Evolutionary conservation across 2,797 vertebrate genomes (phyloP), one percentile per base, ranked within the genome.

Genomic region (Tamandua tetradactyla): DNA sequence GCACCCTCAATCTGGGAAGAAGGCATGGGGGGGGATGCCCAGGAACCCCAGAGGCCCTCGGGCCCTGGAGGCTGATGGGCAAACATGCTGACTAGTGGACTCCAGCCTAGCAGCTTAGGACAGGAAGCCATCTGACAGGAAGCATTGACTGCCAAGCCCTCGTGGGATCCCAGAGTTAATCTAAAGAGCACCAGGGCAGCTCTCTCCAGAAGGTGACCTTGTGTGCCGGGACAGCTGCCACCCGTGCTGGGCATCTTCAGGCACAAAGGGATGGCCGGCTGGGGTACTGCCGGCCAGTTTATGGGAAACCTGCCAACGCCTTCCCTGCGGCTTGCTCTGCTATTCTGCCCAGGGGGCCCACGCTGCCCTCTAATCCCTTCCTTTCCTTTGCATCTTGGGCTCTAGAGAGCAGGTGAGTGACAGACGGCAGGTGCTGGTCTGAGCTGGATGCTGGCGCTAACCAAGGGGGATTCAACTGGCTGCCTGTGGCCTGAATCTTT

Each of bases 121-220:
- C 93, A 95, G 97, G 94, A 96, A 97, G 90, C 96, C 97, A 97
- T 97, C 95, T 97, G 97, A 97, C 93, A 72, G 94, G 92, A 94
- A 94, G 89, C 35, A 35, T 64, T 0, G 49, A 89, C 12, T 97
- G 96, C 96, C 96, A 97, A 90, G 75, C 92, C 87, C 64, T 64
- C 20, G 32, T 76, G 93, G 81, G 91, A 72, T 42, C 82, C 87
- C 30, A 30, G 80, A 89, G 71, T 92, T 95, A 96, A 97, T 97
- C 96, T 93, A 71, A 61, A 96, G 59, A 95, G 95, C 94, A 85
- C 84, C 94, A 85, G 68, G 76, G 68, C 44, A 66, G 91, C 88
- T 92, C 91, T 74, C 20, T 74, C 94, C 96, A 97, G 97, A 97
- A 97, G 96, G 96, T 97, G 97, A 97, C 96, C 96, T 97, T 93